phyloP scores from a whole-genome alignment of 2,888 invertebrate genomes.

The Lycaena phlaeas region DNA sequence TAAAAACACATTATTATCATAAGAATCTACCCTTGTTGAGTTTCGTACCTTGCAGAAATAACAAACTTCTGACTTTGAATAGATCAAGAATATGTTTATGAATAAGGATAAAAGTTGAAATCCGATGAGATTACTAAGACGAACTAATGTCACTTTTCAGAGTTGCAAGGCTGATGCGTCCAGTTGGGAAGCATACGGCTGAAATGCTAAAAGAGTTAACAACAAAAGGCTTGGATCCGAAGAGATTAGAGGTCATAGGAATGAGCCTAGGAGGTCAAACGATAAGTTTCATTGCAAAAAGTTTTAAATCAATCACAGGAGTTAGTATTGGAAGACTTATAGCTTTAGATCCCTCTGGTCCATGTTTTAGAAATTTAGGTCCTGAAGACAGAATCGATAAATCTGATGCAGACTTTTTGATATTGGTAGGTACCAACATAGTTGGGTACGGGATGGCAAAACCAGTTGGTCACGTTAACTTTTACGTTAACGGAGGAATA shows the following conservation, averaged over 20 bases:
- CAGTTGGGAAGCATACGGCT: slow-evolving; percentile 2
- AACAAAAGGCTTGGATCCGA: not conserved
- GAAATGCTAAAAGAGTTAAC: not conserved
- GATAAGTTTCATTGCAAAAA: slow-evolving; percentile 1
- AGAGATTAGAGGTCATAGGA: not conserved
- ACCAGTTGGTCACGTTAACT: not conserved
- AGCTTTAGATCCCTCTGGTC: slow-evolving; percentile 2
- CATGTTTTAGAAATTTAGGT: not conserved
- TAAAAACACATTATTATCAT: no score
- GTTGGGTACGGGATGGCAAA: not conserved
- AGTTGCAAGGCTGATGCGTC: not conserved
- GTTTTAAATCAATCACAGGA: not conserved
- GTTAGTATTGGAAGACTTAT: not conserved
- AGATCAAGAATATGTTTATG: no score
- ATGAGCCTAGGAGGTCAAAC: slow-evolving; percentile 5
- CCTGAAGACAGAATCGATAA: not conserved
- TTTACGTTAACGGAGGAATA: slow-evolving; percentile 3
- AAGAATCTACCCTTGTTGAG: no score
- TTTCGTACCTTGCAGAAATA: no score
- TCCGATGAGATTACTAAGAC: no score
- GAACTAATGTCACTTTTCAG: not conserved
- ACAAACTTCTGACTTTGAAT: no score
- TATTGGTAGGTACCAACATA: not conserved
- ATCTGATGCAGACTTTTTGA: slow-evolving; percentile 1
- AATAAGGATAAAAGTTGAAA: no score